Evolutionary conservation across 2,797 vertebrate species (phyloP).

Genomic region (Buphagus erythrorhynchus): DNA sequence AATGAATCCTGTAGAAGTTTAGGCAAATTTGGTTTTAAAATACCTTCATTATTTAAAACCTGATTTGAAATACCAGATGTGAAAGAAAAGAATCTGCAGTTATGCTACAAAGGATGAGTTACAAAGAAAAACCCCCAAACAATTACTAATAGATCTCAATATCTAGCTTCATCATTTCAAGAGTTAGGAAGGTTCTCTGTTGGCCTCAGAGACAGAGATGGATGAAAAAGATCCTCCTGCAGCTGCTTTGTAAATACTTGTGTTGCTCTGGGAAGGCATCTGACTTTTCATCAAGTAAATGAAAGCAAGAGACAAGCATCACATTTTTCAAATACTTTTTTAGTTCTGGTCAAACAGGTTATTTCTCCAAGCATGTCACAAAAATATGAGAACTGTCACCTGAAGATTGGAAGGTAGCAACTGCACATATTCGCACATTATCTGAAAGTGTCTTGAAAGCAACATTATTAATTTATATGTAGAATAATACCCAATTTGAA

Average conservation of each 20-base stretch:
- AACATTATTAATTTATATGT: background rate
- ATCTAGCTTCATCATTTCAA: background rate
- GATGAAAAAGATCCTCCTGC: background rate
- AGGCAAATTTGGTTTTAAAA: background rate
- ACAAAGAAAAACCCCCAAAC: background rate
- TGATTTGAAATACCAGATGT: background rate
- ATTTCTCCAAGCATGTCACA: background rate
- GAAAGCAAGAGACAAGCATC: background rate
- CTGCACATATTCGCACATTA: background rate
- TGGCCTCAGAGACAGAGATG: background rate
- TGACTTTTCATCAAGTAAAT: background rate
- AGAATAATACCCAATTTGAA: background rate
- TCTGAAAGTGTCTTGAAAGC: background rate
- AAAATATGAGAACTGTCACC: background rate
- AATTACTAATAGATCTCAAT: background rate
- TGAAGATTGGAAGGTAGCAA: background rate
- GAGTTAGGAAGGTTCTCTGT: background rate
- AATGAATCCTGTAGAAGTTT: background rate
- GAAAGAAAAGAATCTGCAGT: background rate
- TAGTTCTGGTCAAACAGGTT: background rate
- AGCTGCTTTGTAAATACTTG: background rate
- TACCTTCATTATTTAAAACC: background rate
- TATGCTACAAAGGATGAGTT: background rate
- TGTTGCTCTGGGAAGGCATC: background rate
- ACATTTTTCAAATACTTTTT: background rate